Percentiles rank a stretch among this genome's conserved stretches.
These are phyloP conservation scores for Chaetophractus vellerosus DNA, from an alignment of 2,797 vertebrate genomes.

Conservation along the genomic window DNA sequence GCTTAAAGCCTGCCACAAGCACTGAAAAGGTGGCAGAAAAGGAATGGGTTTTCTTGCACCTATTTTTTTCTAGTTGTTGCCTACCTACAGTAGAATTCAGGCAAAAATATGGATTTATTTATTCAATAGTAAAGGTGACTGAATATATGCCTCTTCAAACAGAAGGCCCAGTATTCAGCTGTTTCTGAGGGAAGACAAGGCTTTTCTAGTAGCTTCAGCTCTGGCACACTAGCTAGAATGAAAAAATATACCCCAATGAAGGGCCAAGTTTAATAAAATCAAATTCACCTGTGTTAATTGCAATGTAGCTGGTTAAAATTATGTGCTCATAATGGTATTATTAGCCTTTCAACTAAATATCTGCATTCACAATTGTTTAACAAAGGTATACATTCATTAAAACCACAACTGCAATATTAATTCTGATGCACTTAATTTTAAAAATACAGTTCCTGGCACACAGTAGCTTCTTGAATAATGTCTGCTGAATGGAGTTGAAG, in stretches of 20 bases:
- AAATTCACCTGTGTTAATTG: constrained; percentile 82
- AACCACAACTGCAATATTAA: constrained; percentile 74
- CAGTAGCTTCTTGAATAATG: constrained; percentile 67
- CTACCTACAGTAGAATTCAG: constrained; percentile 19
- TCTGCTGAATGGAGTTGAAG: constrained; percentile 61
- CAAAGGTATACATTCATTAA: constrained; percentile 74
- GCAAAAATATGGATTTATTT: constrained; percentile 62
- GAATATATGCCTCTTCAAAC: constrained; percentile 13
- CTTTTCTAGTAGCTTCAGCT: constrained; percentile 60
- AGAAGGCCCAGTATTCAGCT: constrained; percentile 22
- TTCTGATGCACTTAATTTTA: constrained; percentile 73
- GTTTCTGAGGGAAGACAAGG: constrained; percentile 74
- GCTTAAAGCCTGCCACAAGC: not conserved
- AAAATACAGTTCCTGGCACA: constrained; percentile 66
- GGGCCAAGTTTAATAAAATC: constrained; percentile 79
- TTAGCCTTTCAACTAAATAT: constrained; percentile 72
- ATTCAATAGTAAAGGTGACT: constrained; percentile 67
- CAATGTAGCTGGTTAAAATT: constrained; percentile 81
- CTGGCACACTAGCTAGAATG: constrained; percentile 48
- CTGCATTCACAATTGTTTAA: constrained; percentile 80
- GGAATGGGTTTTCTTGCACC: not conserved
- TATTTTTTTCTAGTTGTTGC: constrained; percentile 62
- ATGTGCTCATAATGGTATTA: constrained; percentile 80
- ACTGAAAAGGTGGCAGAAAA: constrained; percentile 9
- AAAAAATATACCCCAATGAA: constrained; percentile 64